phyloP scores from a whole-genome alignment of 2,888 invertebrate species.

The Oscheius myriophilus region DNA sequence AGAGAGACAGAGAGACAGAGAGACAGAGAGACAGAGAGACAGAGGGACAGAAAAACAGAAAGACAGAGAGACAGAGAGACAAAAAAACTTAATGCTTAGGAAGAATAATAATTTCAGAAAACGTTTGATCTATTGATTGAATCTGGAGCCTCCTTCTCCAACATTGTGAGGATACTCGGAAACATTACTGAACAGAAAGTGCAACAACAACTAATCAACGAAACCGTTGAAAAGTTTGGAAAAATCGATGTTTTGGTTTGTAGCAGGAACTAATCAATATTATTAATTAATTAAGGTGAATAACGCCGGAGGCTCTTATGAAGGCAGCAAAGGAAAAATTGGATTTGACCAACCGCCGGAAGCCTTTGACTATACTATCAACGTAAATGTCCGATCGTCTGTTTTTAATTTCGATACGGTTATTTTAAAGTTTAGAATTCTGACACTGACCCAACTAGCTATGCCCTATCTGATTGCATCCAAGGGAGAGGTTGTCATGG shows the following conservation, averaged over 20 bases:
- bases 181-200: conserved; percentile 31
- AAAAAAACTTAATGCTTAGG: background rate
- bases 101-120: background rate
- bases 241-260: conserved; percentile 33
- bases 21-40: no score
- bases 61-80: no score
- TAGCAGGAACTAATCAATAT: background rate
- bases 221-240: conserved; percentile 36
- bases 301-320: conserved; percentile 28
- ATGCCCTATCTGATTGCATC: conserved; percentile 32
- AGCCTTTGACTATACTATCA: conserved; percentile 25
- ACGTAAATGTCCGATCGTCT: conserved; percentile 28
- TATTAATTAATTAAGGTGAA: conserved; percentile 3
- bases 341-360: conserved; percentile 13
- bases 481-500: conserved; percentile 39
- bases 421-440: conserved; percentile 23
- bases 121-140: conserved; percentile 15
- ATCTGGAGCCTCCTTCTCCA: conserved; percentile 27
- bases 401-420: background rate
- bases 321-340: background rate
- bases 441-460: conserved; percentile 34
- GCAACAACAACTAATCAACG: conserved; percentile 31
- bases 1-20: no score
- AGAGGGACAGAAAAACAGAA: no score
- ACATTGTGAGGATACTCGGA: conserved; percentile 25